Evolutionary conservation across 2,113 vertebrate species (phyloP).

Genomic region (Pseudopodoces humilis): DNA sequence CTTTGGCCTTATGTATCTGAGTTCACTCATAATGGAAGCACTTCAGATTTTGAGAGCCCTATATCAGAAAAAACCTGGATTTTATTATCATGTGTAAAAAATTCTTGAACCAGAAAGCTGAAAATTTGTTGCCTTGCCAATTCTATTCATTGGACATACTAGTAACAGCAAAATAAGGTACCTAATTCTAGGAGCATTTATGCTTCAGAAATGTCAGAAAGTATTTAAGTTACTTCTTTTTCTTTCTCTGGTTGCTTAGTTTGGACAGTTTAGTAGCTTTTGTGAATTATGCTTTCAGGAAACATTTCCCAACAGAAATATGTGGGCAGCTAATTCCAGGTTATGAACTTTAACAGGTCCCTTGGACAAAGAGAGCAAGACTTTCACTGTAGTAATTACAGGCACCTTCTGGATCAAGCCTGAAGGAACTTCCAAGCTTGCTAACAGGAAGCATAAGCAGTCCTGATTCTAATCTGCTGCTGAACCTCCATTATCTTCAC

Average conservation of each 20-base stretch:
- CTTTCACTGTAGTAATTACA: background rate
- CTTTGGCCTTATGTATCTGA: background rate
- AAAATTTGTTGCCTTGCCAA: background rate
- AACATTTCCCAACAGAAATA: background rate
- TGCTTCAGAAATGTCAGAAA: background rate
- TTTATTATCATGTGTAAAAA: background rate
- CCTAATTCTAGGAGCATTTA: background rate
- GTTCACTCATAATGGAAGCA: background rate
- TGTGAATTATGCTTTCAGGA: background rate
- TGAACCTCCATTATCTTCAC: background rate
- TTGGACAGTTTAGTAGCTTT: background rate
- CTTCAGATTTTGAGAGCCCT: background rate
- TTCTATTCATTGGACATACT: background rate
- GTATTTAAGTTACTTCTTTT: background rate
- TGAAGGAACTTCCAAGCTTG: background rate
- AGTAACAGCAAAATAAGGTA: background rate
- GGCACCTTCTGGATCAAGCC: background rate
- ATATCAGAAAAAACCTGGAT: background rate
- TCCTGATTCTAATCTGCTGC: background rate
- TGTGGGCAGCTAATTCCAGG: background rate
- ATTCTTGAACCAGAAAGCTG: background rate
- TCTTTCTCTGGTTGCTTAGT: background rate
- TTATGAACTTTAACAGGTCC: background rate
- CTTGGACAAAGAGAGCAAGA: background rate
- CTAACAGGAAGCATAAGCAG: background rate